Conservation (phyloP, 2,797 vertebrate species). For the Cossypha niveicapilla region DNA sequence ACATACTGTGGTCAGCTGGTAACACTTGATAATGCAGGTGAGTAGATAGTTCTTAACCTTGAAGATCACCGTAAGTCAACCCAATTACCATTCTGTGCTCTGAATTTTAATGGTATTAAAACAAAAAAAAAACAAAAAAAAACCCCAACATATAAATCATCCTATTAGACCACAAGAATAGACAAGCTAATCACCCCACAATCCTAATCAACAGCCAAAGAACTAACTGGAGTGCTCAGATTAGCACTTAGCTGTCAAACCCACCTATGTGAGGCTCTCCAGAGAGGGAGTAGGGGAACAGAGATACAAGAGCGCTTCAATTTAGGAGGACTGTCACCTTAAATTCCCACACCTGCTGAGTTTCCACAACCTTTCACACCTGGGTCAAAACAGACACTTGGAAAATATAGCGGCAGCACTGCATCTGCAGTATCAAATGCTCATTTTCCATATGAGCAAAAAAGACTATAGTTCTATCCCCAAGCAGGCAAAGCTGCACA, state of each 20-base stretch:
- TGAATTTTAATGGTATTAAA: neutral
- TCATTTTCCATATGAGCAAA: neutral
- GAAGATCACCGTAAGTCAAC: neutral
- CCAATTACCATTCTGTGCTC: neutral
- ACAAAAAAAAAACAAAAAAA: neutral
- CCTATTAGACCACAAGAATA: neutral
- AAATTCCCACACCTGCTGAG: neutral
- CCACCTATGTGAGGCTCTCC: neutral
- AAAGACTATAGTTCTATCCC: neutral
- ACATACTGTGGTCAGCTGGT: neutral
- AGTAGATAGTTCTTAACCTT: neutral
- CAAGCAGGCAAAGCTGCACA: neutral
- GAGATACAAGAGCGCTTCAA: neutral
- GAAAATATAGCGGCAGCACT: neutral
- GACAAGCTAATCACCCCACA: neutral
- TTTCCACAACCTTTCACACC: neutral
- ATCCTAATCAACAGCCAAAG: constrained; percentile 68
- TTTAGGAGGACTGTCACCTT: neutral
- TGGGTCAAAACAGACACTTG: neutral
- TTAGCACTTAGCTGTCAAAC: constrained; percentile 64
- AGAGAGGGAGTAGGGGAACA: neutral
- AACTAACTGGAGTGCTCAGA: constrained; percentile 53
- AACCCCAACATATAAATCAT: neutral
- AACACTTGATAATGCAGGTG: neutral
- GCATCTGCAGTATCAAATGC: neutral